phyloP scores from a whole-genome alignment of 2,797 vertebrate genomes.

The Hydrocynus forskahlii region DNA sequence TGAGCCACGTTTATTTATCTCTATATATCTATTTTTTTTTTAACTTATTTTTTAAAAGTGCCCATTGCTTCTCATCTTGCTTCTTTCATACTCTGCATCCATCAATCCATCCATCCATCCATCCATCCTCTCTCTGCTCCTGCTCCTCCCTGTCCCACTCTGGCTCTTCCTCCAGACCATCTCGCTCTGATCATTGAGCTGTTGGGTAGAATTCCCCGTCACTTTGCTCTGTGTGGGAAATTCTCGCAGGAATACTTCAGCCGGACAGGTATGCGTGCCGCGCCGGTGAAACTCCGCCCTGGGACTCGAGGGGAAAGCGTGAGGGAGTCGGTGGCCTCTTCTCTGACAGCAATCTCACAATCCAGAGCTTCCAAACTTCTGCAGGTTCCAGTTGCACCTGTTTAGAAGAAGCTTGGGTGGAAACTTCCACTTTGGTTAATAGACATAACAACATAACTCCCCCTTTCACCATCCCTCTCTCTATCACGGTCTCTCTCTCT shows the following conservation, averaged over 20 bases:
- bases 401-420: too few relatives aligned
- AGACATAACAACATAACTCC: too few relatives aligned
- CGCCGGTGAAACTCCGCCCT: constrained; percentile 63
- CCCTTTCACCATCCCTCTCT: too few relatives aligned
- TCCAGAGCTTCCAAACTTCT: too few relatives aligned
- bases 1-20: not conserved
- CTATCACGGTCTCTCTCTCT: too few relatives aligned
- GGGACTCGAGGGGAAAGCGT: constrained; percentile 18
- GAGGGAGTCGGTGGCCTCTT: constrained; percentile 10
- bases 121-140: constrained; percentile 40
- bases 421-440: too few relatives aligned
- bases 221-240: constrained; percentile 83
- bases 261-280: constrained; percentile 74
- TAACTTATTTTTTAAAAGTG: not conserved
- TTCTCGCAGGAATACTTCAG: constrained; percentile 85
- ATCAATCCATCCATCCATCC: too few relatives aligned
- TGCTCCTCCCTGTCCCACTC: constrained; percentile 44
- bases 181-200: constrained; percentile 82
- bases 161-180: constrained; percentile 76
- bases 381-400: too few relatives aligned
- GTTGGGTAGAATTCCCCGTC: constrained; percentile 83
- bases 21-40: not conserved
- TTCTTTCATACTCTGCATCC: constrained; percentile 50
- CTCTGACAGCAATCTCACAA: constrained; percentile 47
- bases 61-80: constrained; percentile 54